phyloP scores from a whole-genome alignment of 2,888 invertebrate species.

The Apoda limacodes region DNA sequence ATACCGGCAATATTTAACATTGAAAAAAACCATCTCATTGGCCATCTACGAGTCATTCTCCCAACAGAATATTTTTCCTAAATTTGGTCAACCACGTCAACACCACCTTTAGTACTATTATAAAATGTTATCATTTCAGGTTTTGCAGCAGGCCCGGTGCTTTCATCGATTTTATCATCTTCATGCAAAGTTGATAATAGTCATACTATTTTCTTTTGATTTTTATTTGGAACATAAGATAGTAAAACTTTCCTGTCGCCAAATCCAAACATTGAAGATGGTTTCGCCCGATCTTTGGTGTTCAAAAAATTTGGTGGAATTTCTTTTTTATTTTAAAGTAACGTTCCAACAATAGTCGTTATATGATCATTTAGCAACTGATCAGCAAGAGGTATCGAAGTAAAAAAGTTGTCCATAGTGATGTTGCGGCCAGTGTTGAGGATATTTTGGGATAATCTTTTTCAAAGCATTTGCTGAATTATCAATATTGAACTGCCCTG shows the following conservation, averaged over 20 bases:
- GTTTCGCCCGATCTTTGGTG: conserved; percentile 8
- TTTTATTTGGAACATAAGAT: conserved; percentile 22
- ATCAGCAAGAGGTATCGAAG: conserved; percentile 14
- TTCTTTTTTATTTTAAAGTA: conserved; percentile 14
- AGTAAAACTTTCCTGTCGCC: conserved; percentile 12
- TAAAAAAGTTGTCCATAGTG: conserved; percentile 18
- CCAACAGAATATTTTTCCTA: conserved; percentile 23
- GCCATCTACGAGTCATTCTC: conserved; percentile 24
- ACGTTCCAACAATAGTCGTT: conserved; percentile 13
- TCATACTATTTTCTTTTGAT: conserved; percentile 22
- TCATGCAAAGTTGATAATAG: conserved; percentile 20
- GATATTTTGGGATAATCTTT: conserved; percentile 11
- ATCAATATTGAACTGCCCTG: conserved; percentile 12
- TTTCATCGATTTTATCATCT: conserved; percentile 17
- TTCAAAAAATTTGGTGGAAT: conserved; percentile 11
- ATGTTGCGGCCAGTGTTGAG: conserved; percentile 15
- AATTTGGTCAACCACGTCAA: conserved; percentile 27
- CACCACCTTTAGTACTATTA: conserved; percentile 16
- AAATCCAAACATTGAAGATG: conserved; percentile 14
- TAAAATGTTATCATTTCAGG: conserved; percentile 24
- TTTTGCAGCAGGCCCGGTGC: conserved; percentile 12
- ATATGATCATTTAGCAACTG: conserved; percentile 10
- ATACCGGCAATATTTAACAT: conserved; percentile 18
- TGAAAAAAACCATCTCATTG: conserved; percentile 23
- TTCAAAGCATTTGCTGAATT: conserved; percentile 13